Evolutionary conservation across 2,113 vertebrate genomes (phyloP).

Genomic region (Bucco capensis): DNA sequence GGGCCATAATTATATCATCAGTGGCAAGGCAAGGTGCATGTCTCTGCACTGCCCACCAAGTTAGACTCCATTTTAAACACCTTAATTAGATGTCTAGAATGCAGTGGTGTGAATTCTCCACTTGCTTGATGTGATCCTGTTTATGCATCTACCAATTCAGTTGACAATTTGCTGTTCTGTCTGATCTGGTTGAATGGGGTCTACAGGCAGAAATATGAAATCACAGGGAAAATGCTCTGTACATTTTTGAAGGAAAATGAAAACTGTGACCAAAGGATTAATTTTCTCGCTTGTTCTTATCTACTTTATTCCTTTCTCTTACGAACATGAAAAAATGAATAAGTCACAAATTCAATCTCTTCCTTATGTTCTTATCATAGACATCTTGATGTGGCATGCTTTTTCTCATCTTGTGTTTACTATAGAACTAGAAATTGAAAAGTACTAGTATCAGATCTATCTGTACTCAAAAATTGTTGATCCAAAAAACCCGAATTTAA

Average conservation of each 20-base stretch:
- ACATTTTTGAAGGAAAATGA: neutral
- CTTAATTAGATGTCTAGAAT: neutral
- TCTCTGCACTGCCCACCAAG: too few species aligned
- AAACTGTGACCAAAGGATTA: neutral
- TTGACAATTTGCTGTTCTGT: neutral
- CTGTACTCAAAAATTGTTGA: neutral
- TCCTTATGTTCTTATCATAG: neutral
- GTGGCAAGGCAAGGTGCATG: neutral
- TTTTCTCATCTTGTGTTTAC: neutral
- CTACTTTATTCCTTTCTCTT: neutral
- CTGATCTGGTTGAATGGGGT: neutral
- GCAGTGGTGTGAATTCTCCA: neutral
- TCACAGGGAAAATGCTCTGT: neutral
- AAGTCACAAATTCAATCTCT: neutral
- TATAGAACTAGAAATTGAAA: neutral
- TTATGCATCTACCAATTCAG: neutral
- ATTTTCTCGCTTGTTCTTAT: neutral
- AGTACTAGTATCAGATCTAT: neutral
- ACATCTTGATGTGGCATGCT: neutral
- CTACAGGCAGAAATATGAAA: neutral
- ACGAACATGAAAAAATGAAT: neutral
- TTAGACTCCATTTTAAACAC: neutral
- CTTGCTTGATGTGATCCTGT: neutral
- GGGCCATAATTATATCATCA: too few species aligned
- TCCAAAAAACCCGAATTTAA: neutral